A percentile compares a stretch with the other conserved stretches of the same genome.
phyloP scores from a whole-genome alignment of 2,797 vertebrate genomes.

The Cyprinella venusta region DNA sequence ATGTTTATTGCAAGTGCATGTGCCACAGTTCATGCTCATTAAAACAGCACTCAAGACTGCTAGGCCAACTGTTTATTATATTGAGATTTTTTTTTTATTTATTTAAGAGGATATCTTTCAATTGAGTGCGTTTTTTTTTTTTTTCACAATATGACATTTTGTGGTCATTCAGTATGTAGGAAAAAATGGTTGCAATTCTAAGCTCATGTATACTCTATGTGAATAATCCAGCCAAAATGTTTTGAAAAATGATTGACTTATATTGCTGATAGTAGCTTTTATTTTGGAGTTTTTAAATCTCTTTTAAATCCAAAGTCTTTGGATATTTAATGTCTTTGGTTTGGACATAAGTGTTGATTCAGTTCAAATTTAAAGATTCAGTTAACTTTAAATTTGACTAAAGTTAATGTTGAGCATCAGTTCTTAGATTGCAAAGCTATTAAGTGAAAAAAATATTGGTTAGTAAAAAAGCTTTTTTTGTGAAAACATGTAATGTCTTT shows the following conservation, averaged over 20 bases:
- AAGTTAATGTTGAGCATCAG: not conserved
- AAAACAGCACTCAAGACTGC: conserved; percentile 12
- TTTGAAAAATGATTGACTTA: not conserved
- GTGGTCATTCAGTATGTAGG: not conserved
- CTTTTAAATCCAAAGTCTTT: too few relatives aligned
- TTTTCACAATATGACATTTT: not conserved
- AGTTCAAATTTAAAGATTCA: not conserved
- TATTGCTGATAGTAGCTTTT: not conserved
- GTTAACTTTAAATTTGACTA: not conserved
- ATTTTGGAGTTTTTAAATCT: not conserved
- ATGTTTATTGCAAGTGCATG: conserved; percentile 12
- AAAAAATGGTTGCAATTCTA: not conserved
- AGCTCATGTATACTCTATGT: not conserved
- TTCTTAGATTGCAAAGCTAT: not conserved
- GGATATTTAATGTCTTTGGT: not conserved
- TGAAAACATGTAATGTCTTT: not conserved
- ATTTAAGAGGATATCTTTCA: not conserved
- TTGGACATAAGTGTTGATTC: not conserved
- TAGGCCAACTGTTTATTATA: not conserved
- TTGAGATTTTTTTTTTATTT: not conserved
- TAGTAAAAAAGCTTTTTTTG: not conserved
- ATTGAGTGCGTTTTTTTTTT: not conserved
- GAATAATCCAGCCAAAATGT: not conserved
- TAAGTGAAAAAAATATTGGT: not conserved
- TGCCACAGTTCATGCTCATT: conserved; percentile 22